Evolutionary conservation across 37 sponge, comb jelly and placozoan genomes (phyloP).

Genomic region (Agelas oroides): DNA sequence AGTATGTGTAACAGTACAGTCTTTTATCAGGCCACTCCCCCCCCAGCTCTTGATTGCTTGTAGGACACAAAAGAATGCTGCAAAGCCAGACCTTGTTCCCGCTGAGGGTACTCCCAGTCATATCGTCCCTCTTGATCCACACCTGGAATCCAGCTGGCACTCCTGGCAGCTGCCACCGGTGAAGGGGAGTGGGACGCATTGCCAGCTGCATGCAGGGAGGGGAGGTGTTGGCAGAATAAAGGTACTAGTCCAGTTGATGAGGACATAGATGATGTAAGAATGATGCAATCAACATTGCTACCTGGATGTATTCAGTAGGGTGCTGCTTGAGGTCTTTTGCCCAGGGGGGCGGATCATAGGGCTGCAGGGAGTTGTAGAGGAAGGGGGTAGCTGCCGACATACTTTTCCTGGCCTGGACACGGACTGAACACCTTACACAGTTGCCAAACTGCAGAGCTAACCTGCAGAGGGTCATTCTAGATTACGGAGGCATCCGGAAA

Average conservation of each 20-base stretch:
- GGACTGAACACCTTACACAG: too few species aligned
- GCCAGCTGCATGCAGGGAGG: conserved; percentile 50
- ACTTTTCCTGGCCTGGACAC: too few species aligned
- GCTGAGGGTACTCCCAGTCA: conserved; percentile 72
- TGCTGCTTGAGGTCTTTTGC: conserved; percentile 17
- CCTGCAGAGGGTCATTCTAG: too few species aligned
- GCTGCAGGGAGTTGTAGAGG: conserved; percentile 16
- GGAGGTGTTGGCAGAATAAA: too few species aligned
- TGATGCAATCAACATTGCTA: not conserved
- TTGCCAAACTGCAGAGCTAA: too few species aligned
- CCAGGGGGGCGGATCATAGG: conserved; percentile 40
- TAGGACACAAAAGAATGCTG: too few species aligned
- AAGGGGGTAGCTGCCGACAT: not conserved
- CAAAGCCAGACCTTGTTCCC: conserved; percentile 95
- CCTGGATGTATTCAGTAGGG: conserved; percentile 35
- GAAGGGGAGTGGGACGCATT: conserved; percentile 73
- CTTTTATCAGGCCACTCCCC: too few species aligned
- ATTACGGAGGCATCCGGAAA: too few species aligned
- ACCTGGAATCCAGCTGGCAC: conserved; percentile 68
- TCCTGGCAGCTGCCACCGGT: conserved; percentile 70
- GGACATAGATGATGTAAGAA: too few species aligned
- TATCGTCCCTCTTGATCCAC: conserved; percentile 78
- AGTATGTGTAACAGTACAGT: not conserved
- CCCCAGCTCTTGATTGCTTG: too few species aligned
- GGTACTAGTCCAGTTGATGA: too few species aligned